Conservation (phyloP, 2,797 vertebrate species). For the Numenius phaeopus region DNA sequence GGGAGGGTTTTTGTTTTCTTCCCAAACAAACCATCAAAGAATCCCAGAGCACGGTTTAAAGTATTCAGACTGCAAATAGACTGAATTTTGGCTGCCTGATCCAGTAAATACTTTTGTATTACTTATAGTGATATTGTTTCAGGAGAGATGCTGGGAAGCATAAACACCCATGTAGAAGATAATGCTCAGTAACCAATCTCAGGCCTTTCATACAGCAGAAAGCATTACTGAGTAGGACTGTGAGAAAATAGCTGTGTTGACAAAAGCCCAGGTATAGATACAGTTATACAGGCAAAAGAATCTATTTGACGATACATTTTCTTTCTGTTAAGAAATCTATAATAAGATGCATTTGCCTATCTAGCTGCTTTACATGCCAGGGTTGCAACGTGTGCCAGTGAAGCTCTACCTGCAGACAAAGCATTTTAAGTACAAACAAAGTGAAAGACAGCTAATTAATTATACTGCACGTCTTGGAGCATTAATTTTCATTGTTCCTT, state of each 20-base stretch:
- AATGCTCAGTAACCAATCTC: not conserved
- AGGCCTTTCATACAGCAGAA: not conserved
- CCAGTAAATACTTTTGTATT: slow-evolving; percentile 12
- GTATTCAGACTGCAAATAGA: slow-evolving; percentile 49
- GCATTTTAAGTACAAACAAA: not conserved
- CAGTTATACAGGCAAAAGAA: not conserved
- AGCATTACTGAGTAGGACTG: not conserved
- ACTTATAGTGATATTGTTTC: not conserved
- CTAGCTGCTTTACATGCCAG: not conserved
- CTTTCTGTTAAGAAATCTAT: not conserved
- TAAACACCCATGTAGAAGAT: not conserved
- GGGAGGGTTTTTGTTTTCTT: slow-evolving; percentile 22
- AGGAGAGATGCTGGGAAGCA: not conserved
- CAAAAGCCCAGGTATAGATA: not conserved
- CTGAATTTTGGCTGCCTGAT: not conserved
- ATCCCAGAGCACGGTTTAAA: slow-evolving; percentile 17
- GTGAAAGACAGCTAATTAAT: not conserved
- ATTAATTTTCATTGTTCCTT: not conserved
- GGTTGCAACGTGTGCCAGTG: not conserved
- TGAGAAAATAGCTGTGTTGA: not conserved
- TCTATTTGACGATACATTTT: not conserved
- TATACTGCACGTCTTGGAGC: not conserved
- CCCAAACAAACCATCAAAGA: slow-evolving; percentile 20
- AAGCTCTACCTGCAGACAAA: not conserved
- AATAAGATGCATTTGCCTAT: not conserved